Conservation (phyloP, 2,888 invertebrate species). For the Hirtodrosophila alboralis region DNA sequence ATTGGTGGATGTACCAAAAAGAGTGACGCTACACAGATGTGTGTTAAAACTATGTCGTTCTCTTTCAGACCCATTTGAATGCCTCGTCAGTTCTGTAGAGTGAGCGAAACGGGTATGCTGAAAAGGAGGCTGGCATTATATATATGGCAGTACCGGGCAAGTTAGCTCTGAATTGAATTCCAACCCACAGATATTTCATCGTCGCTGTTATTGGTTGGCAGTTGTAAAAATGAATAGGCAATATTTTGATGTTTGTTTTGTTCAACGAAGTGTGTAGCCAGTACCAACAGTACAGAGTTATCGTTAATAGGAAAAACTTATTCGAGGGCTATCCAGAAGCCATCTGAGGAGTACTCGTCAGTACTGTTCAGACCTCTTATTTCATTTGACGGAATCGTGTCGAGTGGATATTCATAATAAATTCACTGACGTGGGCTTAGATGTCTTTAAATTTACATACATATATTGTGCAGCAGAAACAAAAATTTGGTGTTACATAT, state of each 20-base stretch:
- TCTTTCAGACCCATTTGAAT: constrained; percentile 18
- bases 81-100: neutral
- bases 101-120: constrained; percentile 37
- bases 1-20: constrained; percentile 47
- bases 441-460: constrained; percentile 79
- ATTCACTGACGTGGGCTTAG: constrained; percentile 83
- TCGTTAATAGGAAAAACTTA: constrained; percentile 83
- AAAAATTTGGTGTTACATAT: constrained; percentile 70
- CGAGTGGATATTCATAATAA: constrained; percentile 85
- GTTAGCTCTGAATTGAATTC: constrained; percentile 30
- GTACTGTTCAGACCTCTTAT: constrained; percentile 85
- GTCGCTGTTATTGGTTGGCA: constrained; percentile 51
- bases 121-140: constrained; percentile 40
- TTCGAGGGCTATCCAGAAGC: constrained; percentile 85
- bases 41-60: constrained; percentile 17
- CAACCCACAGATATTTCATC: constrained; percentile 45
- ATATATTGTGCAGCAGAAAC: constrained; percentile 73
- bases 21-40: constrained; percentile 27
- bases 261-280: constrained; percentile 76
- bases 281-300: constrained; percentile 78
- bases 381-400: constrained; percentile 85
- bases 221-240: constrained; percentile 68
- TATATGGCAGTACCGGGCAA: constrained; percentile 29
- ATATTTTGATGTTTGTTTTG: constrained; percentile 75
- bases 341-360: constrained; percentile 85